Evolutionary conservation across 1,140 invertebrate species (phyloP), one percentile per base, ranked within the genome.

Genomic region (Macrobrachium nipponense): DNA sequence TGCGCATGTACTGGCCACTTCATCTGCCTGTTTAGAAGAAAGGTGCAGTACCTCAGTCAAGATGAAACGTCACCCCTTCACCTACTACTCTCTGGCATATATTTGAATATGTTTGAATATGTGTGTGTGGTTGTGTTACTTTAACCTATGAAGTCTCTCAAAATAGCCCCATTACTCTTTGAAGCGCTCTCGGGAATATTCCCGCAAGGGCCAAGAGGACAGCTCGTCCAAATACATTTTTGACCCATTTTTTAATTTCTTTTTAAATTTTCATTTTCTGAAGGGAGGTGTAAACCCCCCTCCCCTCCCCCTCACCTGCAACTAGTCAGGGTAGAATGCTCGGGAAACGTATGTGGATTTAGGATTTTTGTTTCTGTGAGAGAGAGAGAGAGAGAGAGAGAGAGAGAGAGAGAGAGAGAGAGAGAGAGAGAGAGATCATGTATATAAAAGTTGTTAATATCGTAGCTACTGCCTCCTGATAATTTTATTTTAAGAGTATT

Each of bases 71-170:
- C 27, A 36, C 27, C 27, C 27, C 27, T 36, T 72, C 61, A 62
- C 61, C 2, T n/a, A 62, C 61, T 17, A 5, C 15, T 17, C 14
- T 62, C 14, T n/a, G 2, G 68, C 27, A 27, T 72, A 44, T 2
- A 44, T 23, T 27, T 23, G 72, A 14, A 14, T 43, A 2, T 72
- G 68, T 7, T 18, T 72, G 68, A 20, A 7, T 72, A 3, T 76
- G 27, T 76, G 73, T 76, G 73, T 76, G 73, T 76, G 72, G 43
- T 27, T 75, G 73, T 76, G 73, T 76, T 15, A 44, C 36, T 76
- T 36, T 76, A 51, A 36, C 27, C 27, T 76, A 51, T 76, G 6
- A 43, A 51, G 11, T 14, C 43, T 10, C 43, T 76, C 36, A 17
- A 17, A 44, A 15, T 43, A 4, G 15, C 3, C 5, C 44, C 73